These are phyloP conservation scores for Drosophila carrolli DNA, from an alignment of 1,140 invertebrate genomes.

Conservation along the genomic window DNA sequence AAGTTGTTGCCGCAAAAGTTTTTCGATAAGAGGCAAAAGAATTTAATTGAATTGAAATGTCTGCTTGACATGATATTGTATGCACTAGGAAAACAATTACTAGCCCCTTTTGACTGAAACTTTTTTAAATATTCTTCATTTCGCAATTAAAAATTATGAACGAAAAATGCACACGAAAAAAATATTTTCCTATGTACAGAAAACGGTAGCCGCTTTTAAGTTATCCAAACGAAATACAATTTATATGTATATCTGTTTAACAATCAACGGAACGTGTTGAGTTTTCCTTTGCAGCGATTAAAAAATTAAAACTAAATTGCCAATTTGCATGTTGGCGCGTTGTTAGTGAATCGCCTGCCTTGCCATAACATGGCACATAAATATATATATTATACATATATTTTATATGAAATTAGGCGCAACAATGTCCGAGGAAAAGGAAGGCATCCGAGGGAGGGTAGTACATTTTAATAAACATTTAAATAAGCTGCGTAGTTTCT, in stretches of 20 bases:
- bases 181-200: slow-evolving; percentile 18
- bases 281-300: slow-evolving; percentile 57
- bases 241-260: slow-evolving; percentile 41
- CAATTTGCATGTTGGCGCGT: slow-evolving; percentile 64
- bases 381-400: slow-evolving; percentile 46
- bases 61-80: slow-evolving; percentile 73
- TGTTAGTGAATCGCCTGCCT: slow-evolving; percentile 54
- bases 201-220: slow-evolving; percentile 38
- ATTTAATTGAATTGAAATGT: slow-evolving; percentile 81
- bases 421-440: slow-evolving; percentile 37
- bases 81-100: slow-evolving; percentile 45
- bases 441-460: background rate
- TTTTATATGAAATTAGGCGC: slow-evolving; percentile 49
- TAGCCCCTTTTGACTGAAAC: slow-evolving; percentile 17
- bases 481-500: slow-evolving; percentile 55
- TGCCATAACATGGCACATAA: slow-evolving; percentile 35
- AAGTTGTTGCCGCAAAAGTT: slow-evolving; percentile 33
- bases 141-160: slow-evolving; percentile 47
- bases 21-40: slow-evolving; percentile 49
- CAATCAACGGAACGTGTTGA: slow-evolving; percentile 55
- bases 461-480: slow-evolving; percentile 53
- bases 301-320: slow-evolving; percentile 65
- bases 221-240: slow-evolving; percentile 46
- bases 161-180: slow-evolving; percentile 33
- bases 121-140: slow-evolving; percentile 50